phyloP scores from a whole-genome alignment of 1,140 invertebrate species.

The Diprion similis region DNA sequence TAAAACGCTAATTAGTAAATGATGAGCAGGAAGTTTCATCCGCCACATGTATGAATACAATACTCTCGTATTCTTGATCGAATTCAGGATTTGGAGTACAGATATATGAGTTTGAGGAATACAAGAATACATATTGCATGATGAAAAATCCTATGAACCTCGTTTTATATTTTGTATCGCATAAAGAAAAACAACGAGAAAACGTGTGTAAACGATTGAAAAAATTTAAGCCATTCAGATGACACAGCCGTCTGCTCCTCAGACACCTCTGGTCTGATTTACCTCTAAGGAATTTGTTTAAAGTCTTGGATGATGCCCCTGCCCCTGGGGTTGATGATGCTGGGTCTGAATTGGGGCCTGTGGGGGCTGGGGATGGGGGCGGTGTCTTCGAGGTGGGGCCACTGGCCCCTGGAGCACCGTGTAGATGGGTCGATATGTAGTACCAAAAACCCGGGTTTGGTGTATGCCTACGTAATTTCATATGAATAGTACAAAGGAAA shows the following conservation, averaged over 20 bases:
- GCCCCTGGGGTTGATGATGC: conserved; percentile 42
- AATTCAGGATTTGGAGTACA: no score
- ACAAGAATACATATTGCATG: no score
- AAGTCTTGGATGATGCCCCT: conserved; percentile 55
- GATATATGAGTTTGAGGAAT: no score
- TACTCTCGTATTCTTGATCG: no score
- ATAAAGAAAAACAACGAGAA: conserved; percentile 14
- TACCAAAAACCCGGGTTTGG: conserved; percentile 58
- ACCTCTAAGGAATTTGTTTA: conserved; percentile 59
- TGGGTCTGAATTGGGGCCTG: conserved; percentile 36
- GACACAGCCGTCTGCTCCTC: conserved; percentile 43
- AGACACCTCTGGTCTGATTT: conserved; percentile 43
- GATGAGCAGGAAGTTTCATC: neutral
- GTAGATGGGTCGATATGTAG: conserved; percentile 59
- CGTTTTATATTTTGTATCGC: neutral
- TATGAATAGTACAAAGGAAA: conserved; percentile 4
- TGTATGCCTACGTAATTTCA: conserved; percentile 50
- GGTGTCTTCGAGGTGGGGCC: conserved; percentile 55
- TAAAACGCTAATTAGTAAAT: neutral
- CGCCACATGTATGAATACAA: neutral
- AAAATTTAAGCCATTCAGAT: conserved; percentile 52
- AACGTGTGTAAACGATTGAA: conserved; percentile 16
- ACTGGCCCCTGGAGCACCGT: conserved; percentile 51
- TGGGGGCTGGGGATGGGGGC: conserved; percentile 48
- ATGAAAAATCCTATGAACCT: neutral